Evolutionary conservation across 2,113 vertebrate species (phyloP).

Genomic region (Podiceps cristatus): DNA sequence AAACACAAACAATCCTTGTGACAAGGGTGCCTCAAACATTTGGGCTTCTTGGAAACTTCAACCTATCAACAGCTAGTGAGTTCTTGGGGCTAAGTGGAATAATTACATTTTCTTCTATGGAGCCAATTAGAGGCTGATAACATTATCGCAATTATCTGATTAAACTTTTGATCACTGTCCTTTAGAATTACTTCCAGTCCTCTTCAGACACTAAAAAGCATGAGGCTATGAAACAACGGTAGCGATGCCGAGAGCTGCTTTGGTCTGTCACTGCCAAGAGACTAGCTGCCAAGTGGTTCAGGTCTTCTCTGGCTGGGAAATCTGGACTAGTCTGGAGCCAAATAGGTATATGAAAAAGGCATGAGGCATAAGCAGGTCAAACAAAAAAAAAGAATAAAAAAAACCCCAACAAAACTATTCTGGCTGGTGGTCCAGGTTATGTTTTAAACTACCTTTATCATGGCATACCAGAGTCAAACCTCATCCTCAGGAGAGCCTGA

Average conservation of each 20-base stretch:
- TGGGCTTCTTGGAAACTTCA: background rate
- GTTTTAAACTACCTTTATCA: background rate
- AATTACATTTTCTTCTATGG: background rate
- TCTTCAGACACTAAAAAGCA: background rate
- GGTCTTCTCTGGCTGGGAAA: background rate
- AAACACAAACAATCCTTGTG: background rate
- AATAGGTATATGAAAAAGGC: background rate
- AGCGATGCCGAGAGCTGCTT: accelerated
- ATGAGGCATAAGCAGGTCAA: background rate
- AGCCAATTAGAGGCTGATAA: background rate
- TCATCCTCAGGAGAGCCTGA: background rate
- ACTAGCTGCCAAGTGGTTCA: background rate
- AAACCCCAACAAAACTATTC: no score
- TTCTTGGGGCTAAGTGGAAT: background rate
- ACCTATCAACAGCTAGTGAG: background rate
- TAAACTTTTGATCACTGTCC: background rate
- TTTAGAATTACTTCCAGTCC: background rate
- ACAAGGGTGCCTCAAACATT: background rate
- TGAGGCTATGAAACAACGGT: accelerated
- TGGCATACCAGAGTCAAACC: background rate
- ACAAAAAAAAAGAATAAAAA: background rate
- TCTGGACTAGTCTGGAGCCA: background rate
- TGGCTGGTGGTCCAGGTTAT: background rate
- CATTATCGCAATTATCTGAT: background rate
- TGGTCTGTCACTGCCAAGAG: background rate